Evolutionary conservation across 2,888 invertebrate genomes (phyloP), one percentile per base, ranked within the genome.

Genomic region (Stegana nigrithorax): DNA sequence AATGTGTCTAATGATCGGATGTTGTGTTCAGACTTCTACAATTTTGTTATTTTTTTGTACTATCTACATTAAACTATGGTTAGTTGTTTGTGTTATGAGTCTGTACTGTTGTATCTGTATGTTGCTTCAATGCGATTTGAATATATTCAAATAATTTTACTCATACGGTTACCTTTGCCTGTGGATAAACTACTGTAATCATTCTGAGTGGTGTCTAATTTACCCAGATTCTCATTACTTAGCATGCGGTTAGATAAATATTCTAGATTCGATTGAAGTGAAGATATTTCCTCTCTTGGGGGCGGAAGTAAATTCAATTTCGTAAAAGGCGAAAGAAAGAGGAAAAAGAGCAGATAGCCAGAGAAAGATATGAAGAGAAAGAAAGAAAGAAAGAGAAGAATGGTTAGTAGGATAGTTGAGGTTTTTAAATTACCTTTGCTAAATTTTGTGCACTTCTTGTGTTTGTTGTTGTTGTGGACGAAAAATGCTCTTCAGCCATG

Each of bases 241-340:
- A 84, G 80, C 73, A 86, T 83, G 69, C 84, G 84, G 80, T 82
- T 85, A 29, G 84, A 82, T 72, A 86, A 79, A 79, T 83, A 85
- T 68, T 86, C 86, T 83, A 86, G 84, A 81, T 86, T 86, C 70
- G 86, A 83, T 75, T 86, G 86, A 71, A 86, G 74, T 73, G 83
- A 79, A 65, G 84, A 84, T 83, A 86, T 84, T 80, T 86, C 86
- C 83, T 83, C 83, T 81, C 86, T 86, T 36, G 4, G 14, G 4
- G 17, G 14, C 5, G 17, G 17, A 66, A 55, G 50, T 44, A 63
- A 17, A 56, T 39, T 57, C 25, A 21, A 19, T 42, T 26, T 39
- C 42, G 29, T 10, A 56, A n/a, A 62, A 17, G 65, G 42, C 62
- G 17, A 64, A 27, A 61, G 36, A 59, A 19, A 65, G 58, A 65